A percentile compares a stretch with the other conserved stretches of the same genome.
Conservation (phyloP, 2,797 vertebrate species). For the Hippocampus kuda region DNA sequence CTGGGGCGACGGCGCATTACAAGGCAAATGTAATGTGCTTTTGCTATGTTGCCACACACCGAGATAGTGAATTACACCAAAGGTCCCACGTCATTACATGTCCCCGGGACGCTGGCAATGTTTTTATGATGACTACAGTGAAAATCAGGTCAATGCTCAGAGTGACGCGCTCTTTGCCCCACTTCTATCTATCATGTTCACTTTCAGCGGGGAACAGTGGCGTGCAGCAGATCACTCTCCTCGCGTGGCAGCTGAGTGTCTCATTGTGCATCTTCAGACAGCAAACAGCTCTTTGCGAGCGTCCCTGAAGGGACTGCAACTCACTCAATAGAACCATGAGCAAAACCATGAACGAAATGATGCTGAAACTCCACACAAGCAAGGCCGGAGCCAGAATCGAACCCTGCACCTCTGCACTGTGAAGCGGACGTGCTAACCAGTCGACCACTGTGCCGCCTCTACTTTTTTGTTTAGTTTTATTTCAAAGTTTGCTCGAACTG, state of each 20-base stretch:
- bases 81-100: constrained; percentile 59
- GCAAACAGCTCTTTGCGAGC: constrained; percentile 12
- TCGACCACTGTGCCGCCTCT: too few relatives aligned
- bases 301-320: constrained; percentile 7
- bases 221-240: constrained; percentile 44
- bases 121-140: constrained; percentile 66
- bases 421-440: too few relatives aligned
- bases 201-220: constrained; percentile 52
- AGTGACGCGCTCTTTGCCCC: constrained; percentile 56
- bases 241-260: constrained; percentile 28
- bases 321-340: not conserved
- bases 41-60: constrained; percentile 57
- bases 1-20: constrained; percentile 54
- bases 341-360: not conserved
- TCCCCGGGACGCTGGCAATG: constrained; percentile 55
- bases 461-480: too few relatives aligned
- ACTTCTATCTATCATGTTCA: constrained; percentile 55
- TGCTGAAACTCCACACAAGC: too few relatives aligned
- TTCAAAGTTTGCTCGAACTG: too few relatives aligned
- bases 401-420: too few relatives aligned
- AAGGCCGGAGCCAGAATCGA: too few relatives aligned
- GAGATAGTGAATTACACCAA: constrained; percentile 63
- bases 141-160: constrained; percentile 66
- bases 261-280: constrained; percentile 12
- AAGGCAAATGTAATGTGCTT: constrained; percentile 64